Base-by-base conservation (phyloP, 2,888 invertebrate genomes). In the Leptura quadrifasciata region DNA sequence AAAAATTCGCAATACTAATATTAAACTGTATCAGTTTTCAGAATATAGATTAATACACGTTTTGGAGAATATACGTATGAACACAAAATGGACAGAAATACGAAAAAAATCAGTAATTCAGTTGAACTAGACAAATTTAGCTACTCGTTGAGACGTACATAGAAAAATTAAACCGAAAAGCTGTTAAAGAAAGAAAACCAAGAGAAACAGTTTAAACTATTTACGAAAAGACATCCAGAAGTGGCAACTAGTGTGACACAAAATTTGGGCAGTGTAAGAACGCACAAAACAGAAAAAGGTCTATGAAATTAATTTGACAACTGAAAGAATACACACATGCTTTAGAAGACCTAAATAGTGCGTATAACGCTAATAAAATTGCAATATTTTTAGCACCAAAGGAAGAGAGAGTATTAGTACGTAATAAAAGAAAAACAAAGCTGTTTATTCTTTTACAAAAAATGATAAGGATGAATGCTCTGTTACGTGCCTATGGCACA, bases 131-230 rank as follows among this genome's bases (percentile, higher is more conserved):
- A n/a, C n/a, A n/a, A n/a, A n/a, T n/a, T n/a, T n/a, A n/a, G n/a
- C n/a, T n/a, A n/a, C n/a, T n/a, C 31, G 31, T 31, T 31, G 31
- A 31, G 3, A 31, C 8, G 31, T 31, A 31, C 8, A 31, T 31
- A 31, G 8, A 31, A 31, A 31, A 31, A 31, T 31, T 31, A 31
- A 31, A 31, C 31, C 3, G 31, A 31, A 31, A 31, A 31, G 8
- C 31, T 31, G 3, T 31, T 31, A 31, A 31, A 31, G 31, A 8
- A 3, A 8, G 31, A 8, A 78, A 83, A 67, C 87, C 86, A 60
- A n/a, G 83, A 84, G 72, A 84, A 85, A 35, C 88, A 87, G 87
- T 88, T 82, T 74, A 73, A 83, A 39, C 74, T 65, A 5, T 88
- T 88, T 82, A 72, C 86, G 74, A 80, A 82, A 65, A 80, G 86